phyloP scores from a whole-genome alignment of 2,888 invertebrate species.

The Platycheirus albimanus region DNA sequence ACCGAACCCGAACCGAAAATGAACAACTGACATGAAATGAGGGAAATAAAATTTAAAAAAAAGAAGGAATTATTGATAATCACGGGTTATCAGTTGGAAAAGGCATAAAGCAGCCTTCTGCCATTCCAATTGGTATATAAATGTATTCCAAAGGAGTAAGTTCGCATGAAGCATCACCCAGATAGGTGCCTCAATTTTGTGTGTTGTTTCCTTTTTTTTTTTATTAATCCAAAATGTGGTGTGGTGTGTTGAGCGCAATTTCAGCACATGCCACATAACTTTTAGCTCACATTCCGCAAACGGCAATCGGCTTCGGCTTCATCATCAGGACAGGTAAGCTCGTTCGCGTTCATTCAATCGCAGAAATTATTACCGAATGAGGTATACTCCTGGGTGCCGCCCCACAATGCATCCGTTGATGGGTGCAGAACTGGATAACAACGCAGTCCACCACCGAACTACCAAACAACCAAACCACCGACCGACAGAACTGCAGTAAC shows the following conservation, averaged over 20 bases:
- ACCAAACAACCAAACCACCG: no score
- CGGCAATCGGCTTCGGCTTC: no score
- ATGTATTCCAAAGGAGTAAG: constrained; percentile 7
- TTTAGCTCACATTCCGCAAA: constrained; percentile 34
- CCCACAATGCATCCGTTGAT: constrained; percentile 68
- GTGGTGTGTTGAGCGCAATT: constrained; percentile 58
- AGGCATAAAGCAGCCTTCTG: constrained; percentile 67
- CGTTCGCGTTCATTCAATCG: constrained; percentile 62
- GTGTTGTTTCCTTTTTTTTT: background rate
- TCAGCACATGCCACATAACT: constrained; percentile 73
- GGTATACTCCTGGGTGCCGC: constrained; percentile 67
- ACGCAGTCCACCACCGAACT: background rate
- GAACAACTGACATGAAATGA: no score
- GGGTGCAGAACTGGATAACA: constrained; percentile 49
- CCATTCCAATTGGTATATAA: constrained; percentile 54
- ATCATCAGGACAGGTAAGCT: constrained; percentile 15
- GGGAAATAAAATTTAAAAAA: no score
- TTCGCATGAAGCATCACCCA: constrained; percentile 24
- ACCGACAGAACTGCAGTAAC: constrained; percentile 20
- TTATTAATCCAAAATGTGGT: background rate
- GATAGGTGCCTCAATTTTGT: constrained; percentile 18
- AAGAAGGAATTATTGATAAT: constrained; percentile 71
- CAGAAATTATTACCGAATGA: constrained; percentile 70
- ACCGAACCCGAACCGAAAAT: constrained; percentile 31
- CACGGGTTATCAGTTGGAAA: constrained; percentile 69